Evolutionary conservation across 1,140 invertebrate species (phyloP).

Genomic region (Eumaeus atala): DNA sequence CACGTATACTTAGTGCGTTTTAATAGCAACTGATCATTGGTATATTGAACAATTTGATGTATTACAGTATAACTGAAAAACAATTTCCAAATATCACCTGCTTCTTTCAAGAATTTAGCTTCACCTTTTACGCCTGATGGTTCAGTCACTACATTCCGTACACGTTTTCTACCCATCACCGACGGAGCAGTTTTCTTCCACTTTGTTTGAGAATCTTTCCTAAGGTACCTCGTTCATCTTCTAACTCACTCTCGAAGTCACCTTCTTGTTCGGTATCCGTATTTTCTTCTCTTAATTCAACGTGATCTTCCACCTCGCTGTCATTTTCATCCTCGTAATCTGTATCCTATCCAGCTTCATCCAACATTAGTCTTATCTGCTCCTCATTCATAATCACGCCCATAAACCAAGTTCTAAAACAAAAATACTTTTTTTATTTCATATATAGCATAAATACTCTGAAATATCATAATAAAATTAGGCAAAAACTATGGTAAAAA

Average conservation of each 20-base stretch:
- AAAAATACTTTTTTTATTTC: constrained; percentile 4
- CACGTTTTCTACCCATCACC: too few relatives aligned
- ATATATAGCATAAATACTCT: constrained; percentile 4
- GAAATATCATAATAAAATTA: constrained; percentile 7
- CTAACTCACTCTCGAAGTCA: constrained; percentile 8
- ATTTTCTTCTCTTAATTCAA: neutral
- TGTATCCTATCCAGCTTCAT: neutral
- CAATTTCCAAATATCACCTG: constrained; percentile 7
- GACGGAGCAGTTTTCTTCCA: constrained; percentile 5
- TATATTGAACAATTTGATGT: too few relatives aligned
- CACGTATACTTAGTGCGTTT: neutral
- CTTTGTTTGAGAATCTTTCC: constrained; percentile 4
- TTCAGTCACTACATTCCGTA: neutral
- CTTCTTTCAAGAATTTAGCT: constrained; percentile 6
- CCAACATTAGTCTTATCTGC: constrained; percentile 7
- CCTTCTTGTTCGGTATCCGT: constrained; percentile 7
- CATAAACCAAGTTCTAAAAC: constrained; percentile 2
- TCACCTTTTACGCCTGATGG: constrained; percentile 5
- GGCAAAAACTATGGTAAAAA: constrained; percentile 1
- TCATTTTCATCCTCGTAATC: constrained; percentile 9
- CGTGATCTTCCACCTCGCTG: constrained; percentile 8
- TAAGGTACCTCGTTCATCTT: constrained; percentile 4
- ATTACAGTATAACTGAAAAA: constrained; percentile 5
- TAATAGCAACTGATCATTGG: neutral
- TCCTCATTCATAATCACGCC: constrained; percentile 4